Evolutionary conservation across 1,140 invertebrate species (phyloP).

Genomic region (Chironomus tepperi): DNA sequence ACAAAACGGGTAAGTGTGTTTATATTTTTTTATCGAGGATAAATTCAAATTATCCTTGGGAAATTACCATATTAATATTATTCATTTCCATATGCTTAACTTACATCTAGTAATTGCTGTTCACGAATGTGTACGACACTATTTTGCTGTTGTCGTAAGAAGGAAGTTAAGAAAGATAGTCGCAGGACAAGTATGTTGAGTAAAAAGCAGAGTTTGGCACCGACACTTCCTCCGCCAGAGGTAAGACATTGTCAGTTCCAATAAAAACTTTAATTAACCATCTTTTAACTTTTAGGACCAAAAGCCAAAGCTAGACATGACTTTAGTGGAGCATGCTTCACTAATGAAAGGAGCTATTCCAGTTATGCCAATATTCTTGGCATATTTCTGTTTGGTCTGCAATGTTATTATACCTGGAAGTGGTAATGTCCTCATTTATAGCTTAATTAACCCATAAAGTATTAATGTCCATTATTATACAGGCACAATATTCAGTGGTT

Average conservation of each 20-base stretch:
- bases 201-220: constrained; percentile 51
- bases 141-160: constrained; percentile 34
- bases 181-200: constrained; percentile 49
- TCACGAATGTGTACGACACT: constrained; percentile 28
- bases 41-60: constrained; percentile 27
- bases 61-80: constrained; percentile 31
- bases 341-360: constrained; percentile 83
- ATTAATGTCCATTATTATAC: constrained; percentile 27
- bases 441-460: not conserved
- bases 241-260: constrained; percentile 38
- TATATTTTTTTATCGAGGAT: constrained; percentile 25
- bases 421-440: constrained; percentile 47
- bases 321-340: constrained; percentile 68
- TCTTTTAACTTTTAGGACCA: constrained; percentile 49
- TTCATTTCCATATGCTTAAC: constrained; percentile 1
- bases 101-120: constrained; percentile 24
- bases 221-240: constrained; percentile 47
- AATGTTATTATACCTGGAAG: constrained; percentile 79
- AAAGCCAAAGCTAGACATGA: constrained; percentile 67
- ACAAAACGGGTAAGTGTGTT: not conserved
- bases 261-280: constrained; percentile 21
- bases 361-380: constrained; percentile 69
- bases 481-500: constrained; percentile 81
- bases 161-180: constrained; percentile 40
- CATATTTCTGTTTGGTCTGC: constrained; percentile 75